phyloP scores from a whole-genome alignment of 2,113 vertebrate species.

The Campylomormyrus numenius region DNA sequence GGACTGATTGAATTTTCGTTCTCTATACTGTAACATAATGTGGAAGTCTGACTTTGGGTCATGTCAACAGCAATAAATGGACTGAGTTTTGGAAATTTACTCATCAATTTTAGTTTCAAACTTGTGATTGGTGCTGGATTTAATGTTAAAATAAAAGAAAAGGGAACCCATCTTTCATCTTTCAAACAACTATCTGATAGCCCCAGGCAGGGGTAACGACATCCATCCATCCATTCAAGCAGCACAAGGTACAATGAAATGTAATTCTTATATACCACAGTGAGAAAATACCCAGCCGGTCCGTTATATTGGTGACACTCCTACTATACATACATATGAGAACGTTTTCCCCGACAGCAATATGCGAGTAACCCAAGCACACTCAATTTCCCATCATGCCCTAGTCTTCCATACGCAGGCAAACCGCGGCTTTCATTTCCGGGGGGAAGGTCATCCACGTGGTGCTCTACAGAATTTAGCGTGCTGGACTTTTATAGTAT shows the following conservation, averaged over 20 bases:
- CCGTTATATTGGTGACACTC: not conserved
- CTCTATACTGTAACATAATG: not conserved
- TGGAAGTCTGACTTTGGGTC: not conserved
- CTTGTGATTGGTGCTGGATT: not conserved
- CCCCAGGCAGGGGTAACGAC: not conserved
- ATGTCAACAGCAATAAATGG: not conserved
- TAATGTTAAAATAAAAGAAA: not conserved
- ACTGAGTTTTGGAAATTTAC: not conserved
- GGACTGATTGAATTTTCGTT: not conserved
- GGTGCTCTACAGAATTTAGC: constrained; percentile 35
- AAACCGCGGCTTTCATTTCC: constrained; percentile 29
- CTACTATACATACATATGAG: not conserved
- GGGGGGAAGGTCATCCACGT: constrained; percentile 53
- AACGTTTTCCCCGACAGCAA: not conserved
- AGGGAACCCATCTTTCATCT: not conserved
- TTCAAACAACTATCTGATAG: not conserved
- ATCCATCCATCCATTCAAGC: not conserved
- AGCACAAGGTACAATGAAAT: not conserved
- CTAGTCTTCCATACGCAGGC: not conserved
- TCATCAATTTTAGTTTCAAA: not conserved
- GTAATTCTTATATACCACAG: not conserved
- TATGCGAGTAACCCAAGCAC: not conserved
- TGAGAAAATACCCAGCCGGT: not conserved
- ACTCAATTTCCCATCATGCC: not conserved
- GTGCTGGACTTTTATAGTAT: constrained; percentile 16